phyloP scores from a whole-genome alignment of 2,888 invertebrate species.

The Anodontia alba region DNA sequence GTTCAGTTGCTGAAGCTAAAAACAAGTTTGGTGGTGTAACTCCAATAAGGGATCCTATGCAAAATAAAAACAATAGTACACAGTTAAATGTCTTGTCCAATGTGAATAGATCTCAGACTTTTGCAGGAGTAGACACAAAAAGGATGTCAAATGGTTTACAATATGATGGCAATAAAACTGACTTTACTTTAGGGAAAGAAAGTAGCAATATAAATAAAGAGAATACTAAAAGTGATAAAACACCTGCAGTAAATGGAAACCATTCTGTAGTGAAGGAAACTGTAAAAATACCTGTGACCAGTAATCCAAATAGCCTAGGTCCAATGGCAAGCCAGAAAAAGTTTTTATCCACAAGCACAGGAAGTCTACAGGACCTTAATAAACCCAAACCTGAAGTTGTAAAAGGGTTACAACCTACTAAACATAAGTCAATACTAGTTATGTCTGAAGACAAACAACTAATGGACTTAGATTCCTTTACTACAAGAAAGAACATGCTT shows the following conservation, averaged over 20 bases:
- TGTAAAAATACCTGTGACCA: neutral
- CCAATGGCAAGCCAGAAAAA: conserved; percentile 49
- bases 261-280: neutral
- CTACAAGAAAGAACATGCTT: conserved; percentile 57
- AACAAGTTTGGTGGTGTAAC: conserved; percentile 6
- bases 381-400: conserved; percentile 38
- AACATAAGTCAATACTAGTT: conserved; percentile 43
- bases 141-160: conserved; percentile 5
- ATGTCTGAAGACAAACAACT: conserved; percentile 56
- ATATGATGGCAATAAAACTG: neutral
- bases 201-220: neutral
- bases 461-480: conserved; percentile 58
- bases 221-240: neutral
- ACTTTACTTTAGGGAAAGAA: neutral
- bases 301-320: conserved; percentile 17
- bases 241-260: neutral
- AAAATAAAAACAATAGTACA: neutral
- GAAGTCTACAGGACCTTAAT: conserved; percentile 18
- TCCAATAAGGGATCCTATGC: neutral
- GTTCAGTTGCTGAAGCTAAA: conserved; percentile 22
- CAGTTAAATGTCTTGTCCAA: conserved; percentile 17
- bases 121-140: conserved; percentile 5
- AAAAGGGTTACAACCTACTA: conserved; percentile 20
- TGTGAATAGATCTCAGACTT: conserved; percentile 31
- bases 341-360: conserved; percentile 49